Percentiles rank a stretch among this genome's conserved stretches.
These are phyloP conservation scores for Panulirus ornatus DNA, from an alignment of 1,140 invertebrate species.

Conservation along the genomic window DNA sequence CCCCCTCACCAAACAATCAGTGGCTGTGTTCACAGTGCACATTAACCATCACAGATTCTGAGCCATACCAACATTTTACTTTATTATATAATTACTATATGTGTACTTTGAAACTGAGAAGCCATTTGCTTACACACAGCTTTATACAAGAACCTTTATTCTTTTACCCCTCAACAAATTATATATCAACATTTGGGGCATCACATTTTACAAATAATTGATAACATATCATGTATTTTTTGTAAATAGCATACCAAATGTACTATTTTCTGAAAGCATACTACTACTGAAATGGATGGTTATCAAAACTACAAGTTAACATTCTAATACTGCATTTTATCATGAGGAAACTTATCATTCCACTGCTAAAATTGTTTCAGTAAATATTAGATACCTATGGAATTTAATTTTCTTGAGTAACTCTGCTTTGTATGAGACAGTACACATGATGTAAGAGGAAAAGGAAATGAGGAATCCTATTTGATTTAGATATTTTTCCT, in stretches of 20 bases:
- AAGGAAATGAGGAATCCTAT: neutral
- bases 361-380: neutral
- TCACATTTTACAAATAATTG: neutral
- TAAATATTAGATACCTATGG: neutral
- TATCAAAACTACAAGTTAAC: neutral
- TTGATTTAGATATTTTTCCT: conserved; percentile 7
- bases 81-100: neutral
- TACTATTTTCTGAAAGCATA: neutral
- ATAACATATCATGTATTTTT: neutral
- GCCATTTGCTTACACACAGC: neutral
- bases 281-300: neutral
- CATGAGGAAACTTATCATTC: neutral
- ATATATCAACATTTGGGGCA: neutral
- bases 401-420: neutral
- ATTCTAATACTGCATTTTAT: neutral
- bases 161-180: neutral
- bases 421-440: neutral
- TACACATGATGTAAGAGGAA: neutral
- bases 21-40: neutral
- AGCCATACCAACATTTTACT: neutral
- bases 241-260: neutral
- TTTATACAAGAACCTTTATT: neutral
- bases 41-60: neutral
- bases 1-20: neutral
- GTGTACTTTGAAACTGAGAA: neutral